Evolutionary conservation across 2,113 vertebrate species (phyloP), one percentile per base, ranked within the genome.

Genomic region (Labeo rohita): DNA sequence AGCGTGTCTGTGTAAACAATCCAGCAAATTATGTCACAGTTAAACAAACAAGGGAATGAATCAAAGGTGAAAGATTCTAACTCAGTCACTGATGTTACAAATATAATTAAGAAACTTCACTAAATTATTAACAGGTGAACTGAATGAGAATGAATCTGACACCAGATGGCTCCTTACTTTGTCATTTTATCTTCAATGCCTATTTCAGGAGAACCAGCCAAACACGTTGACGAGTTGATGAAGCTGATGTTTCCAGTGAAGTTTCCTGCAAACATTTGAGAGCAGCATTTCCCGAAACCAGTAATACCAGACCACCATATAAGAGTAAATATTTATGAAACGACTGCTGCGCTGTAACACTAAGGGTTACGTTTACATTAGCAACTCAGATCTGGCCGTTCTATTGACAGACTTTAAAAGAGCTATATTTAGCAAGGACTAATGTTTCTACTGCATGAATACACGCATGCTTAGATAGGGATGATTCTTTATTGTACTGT

Each of bases 141-240:
- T 61, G 28, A 39, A 18, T 63, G 21, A 18, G 18, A 43, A 13
- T 39, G 13, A 56, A 59, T 73, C 45, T 47, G 65, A 18, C 34
- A 79, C 81, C 4, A 74, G 0, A 74, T 0, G 43, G 49, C 28
- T 6, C n/a, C 91, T 92, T 90, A 95, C 94, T 10, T 86, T 47
- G 93, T 90, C 93, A 95, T 95, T 78, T 91, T 73, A 73, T 65
- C 84, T 92, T 95, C 93, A 86, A 94, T 93, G 89, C 94, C 93
- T 79, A 93, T 3, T 52, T 70, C 43, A 87, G 91, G 88, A 78
- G 79, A 45, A 83, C 66, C 0, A 77, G 86, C 4, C 15, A 78
- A n/a, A 84, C 92, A 94, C 21, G 9, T 80, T 56, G 91, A 88
- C 45, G 8, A 76, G 80, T 90, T 93, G 12, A 10, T 61, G 15